Percentiles rank a stretch among this genome's conserved stretches.
These are phyloP conservation scores for Haplochromis burtoni DNA, from an alignment of 2,113 vertebrate genomes.

Conservation along the genomic window DNA sequence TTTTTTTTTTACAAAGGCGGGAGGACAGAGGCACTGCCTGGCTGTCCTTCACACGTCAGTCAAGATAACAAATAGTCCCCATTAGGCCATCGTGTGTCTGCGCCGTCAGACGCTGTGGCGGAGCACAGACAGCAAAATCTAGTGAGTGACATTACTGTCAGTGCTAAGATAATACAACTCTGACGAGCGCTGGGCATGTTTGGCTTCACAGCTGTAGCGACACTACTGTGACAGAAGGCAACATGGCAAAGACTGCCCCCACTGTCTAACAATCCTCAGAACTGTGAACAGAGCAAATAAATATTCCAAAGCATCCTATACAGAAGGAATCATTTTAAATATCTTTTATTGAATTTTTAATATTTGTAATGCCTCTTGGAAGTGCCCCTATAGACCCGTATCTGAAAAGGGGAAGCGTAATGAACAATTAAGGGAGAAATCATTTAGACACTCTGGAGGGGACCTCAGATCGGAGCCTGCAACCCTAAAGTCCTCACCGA, in stretches of 20 bases:
- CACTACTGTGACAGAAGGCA: neutral
- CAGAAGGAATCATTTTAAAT: neutral
- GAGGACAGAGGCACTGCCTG: neutral
- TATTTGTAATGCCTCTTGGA: neutral
- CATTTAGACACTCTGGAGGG: neutral
- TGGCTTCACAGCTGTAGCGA: neutral
- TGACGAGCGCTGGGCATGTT: neutral
- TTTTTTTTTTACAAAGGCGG: neutral
- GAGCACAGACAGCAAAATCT: neutral
- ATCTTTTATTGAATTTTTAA: neutral
- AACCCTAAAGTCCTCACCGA: neutral
- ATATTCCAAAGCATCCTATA: neutral
- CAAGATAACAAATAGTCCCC: neutral
- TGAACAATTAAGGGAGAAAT: neutral
- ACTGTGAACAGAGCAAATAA: neutral
- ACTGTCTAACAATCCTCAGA: neutral
- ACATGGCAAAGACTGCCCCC: neutral
- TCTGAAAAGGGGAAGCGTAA: neutral
- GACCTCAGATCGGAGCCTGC: neutral
- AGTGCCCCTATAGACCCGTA: neutral
- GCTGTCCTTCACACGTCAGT: constrained; percentile 29
- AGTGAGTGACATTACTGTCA: neutral
- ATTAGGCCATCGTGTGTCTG: neutral
- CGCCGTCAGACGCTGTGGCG: neutral
- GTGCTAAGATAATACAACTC: neutral